Percentiles rank a stretch among this genome's conserved stretches.
These are phyloP conservation scores for Hoplodrina ambigua DNA, from an alignment of 2,888 invertebrate species.

Conservation along the genomic window DNA sequence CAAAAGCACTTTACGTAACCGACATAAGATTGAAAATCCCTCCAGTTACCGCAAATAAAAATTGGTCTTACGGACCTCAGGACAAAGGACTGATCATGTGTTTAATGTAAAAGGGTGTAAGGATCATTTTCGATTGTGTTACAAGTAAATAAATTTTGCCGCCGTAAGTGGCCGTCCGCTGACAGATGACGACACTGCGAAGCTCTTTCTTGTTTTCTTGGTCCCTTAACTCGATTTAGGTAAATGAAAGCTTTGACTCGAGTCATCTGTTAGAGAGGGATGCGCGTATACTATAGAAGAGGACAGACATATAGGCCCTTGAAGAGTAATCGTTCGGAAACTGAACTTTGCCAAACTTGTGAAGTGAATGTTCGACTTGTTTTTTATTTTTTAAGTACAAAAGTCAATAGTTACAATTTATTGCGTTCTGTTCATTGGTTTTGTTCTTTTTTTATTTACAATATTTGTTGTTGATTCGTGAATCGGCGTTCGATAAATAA, in stretches of 20 bases:
- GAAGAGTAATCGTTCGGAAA: slow-evolving; percentile 67
- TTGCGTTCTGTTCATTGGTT: slow-evolving; percentile 18
- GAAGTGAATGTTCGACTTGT: slow-evolving; percentile 52
- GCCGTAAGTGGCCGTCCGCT: slow-evolving; percentile 76
- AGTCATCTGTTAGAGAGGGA: slow-evolving; percentile 71
- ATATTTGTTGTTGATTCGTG: slow-evolving; percentile 4
- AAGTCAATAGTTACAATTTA: slow-evolving; percentile 21
- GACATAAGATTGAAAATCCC: slow-evolving; percentile 49
- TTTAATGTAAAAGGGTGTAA: slow-evolving; percentile 58
- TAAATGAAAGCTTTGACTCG: slow-evolving; percentile 78
- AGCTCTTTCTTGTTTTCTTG: slow-evolving; percentile 83
- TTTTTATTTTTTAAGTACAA: slow-evolving; percentile 34
- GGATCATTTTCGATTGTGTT: slow-evolving; percentile 58
- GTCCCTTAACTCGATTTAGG: slow-evolving; percentile 83
- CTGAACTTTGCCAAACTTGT: slow-evolving; percentile 63
- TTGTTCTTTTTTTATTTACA: slow-evolving; percentile 17
- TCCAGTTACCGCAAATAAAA: slow-evolving; percentile 30
- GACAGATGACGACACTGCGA: slow-evolving; percentile 83
- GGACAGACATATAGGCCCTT: slow-evolving; percentile 39
- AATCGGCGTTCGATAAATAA: slow-evolving; percentile 22
- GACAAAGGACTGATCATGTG: slow-evolving; percentile 35
- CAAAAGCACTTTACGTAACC: slow-evolving; percentile 41
- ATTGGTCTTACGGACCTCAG: slow-evolving; percentile 37
- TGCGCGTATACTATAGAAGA: slow-evolving; percentile 20
- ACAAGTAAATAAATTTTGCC: slow-evolving; percentile 61